Conservation (phyloP, 2,113 vertebrate species). For the Nematolebias whitei region DNA sequence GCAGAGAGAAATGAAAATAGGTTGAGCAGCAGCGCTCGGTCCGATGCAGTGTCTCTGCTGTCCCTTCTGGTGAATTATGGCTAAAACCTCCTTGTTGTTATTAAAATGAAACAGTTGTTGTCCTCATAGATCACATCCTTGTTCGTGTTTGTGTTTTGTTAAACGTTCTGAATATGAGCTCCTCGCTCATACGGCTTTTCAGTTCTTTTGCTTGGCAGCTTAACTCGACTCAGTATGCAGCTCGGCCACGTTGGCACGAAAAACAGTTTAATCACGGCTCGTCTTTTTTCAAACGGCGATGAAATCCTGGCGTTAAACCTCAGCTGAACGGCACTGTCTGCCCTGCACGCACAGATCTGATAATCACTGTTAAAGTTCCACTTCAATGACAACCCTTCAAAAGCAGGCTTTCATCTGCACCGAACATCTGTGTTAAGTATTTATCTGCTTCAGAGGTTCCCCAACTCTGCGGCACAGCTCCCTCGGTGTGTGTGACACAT, state of each 20-base stretch:
- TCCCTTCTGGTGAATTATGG: conserved; percentile 3
- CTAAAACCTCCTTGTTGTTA: background rate
- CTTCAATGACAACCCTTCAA: conserved; percentile 3
- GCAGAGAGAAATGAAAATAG: conserved; percentile 1
- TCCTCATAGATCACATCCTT: conserved; percentile 2
- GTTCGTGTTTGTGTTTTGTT: background rate
- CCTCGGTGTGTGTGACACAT: background rate
- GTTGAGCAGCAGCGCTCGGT: background rate
- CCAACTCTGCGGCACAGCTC: background rate
- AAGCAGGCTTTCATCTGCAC: conserved; percentile 10
- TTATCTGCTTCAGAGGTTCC: conserved; percentile 16
- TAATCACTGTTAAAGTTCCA: conserved; percentile 25
- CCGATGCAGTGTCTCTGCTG: background rate
- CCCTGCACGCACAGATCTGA: background rate
- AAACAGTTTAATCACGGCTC: conserved; percentile 31
- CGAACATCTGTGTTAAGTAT: conserved; percentile 2
- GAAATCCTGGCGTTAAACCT: conserved; percentile 24
- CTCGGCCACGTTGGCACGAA: conserved; percentile 14
- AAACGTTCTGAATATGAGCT: background rate
- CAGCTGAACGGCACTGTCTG: background rate
- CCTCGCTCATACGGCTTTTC: background rate
- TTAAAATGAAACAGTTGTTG: conserved; percentile 8
- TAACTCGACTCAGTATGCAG: conserved; percentile 19
- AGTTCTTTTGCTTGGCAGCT: background rate
- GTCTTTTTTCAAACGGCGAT: conserved; percentile 10